Base-by-base conservation (phyloP, 2,797 vertebrate genomes). In the Gambelia wislizenii region DNA sequence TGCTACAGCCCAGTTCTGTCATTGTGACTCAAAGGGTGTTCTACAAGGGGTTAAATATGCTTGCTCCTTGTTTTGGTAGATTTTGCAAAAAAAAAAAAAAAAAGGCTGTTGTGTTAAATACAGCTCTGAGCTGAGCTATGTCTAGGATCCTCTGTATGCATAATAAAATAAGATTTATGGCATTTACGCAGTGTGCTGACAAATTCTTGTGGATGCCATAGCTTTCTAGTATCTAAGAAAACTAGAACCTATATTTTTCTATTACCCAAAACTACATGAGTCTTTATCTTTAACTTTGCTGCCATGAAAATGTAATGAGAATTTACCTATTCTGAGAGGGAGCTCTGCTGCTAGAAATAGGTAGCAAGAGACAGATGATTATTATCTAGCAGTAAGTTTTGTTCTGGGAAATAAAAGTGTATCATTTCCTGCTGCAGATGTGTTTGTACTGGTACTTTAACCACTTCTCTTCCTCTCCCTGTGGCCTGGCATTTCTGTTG, bases 271-370 rank as follows among this genome's bases (percentile, higher is more conserved):
- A 30, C 36, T 82, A 30, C 80, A 82, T 8, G 42, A 84, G 44
- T 25, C 67, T 84, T 84, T 84, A 84, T 36, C 64, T 70, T 70
- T 84, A 52, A 70, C 44, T 70, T 70, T 70, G 67, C 47, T 84
- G 64, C 47, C 64, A 84, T 54, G 67, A 49, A 70, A 84, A 84
- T 70, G 9, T 70, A 67, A 70, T 70, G 82, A 52, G 64, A 84
- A 84, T 84, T 22, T 84, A 70, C 10, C 33, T 44, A 4, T 25
- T 67, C 47, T 84, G 64, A 52, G 67, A 70, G 44, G 22, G 33
- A 52, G 47, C 47, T 70, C 67, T 70, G 25, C 27, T 67, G 39
- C 36, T 83, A 8, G 77, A 81, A 81, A 39, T 52, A 22, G 25
- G n/a, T 84, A 42, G 44, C 25, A 69, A 61, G 18, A 69, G 61